A percentile compares a stretch with the other conserved stretches of the same genome.
phyloP scores from a whole-genome alignment of 1,140 invertebrate genomes.

The Cydia pomonella region DNA sequence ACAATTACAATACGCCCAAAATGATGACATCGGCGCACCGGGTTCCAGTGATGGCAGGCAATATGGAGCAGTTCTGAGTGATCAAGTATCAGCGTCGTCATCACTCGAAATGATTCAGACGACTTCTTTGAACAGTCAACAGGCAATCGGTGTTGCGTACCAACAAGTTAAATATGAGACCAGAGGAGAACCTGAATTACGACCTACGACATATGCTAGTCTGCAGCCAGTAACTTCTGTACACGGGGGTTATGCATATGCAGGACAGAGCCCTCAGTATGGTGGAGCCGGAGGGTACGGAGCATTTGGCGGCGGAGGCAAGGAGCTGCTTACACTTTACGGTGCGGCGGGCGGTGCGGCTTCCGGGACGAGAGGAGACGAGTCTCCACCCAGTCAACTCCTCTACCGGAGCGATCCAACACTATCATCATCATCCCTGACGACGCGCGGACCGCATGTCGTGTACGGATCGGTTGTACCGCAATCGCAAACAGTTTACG shows the following conservation, averaged over 20 bases:
- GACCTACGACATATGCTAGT: slow-evolving; percentile 73
- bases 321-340: slow-evolving; percentile 74
- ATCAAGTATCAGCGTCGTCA: slow-evolving; percentile 58
- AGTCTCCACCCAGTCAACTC: slow-evolving; percentile 72
- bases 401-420: slow-evolving; percentile 82
- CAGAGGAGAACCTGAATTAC: slow-evolving; percentile 62
- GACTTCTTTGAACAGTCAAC: slow-evolving; percentile 66
- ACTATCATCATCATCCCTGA: slow-evolving; percentile 80
- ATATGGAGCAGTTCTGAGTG: slow-evolving; percentile 59
- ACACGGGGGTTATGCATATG: slow-evolving; percentile 60
- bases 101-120: slow-evolving; percentile 76
- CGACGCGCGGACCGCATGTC: slow-evolving; percentile 66
- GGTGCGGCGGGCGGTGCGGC: slow-evolving; percentile 44
- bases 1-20: slow-evolving; percentile 54
- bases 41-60: slow-evolving; percentile 50
- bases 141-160: slow-evolving; percentile 71
- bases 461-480: slow-evolving; percentile 70
- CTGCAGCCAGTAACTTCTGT: slow-evolving; percentile 76
- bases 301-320: slow-evolving; percentile 57
- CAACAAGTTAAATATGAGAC: slow-evolving; percentile 77
- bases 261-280: slow-evolving; percentile 68
- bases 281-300: slow-evolving; percentile 54
- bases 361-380: slow-evolving; percentile 55
- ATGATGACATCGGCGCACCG: slow-evolving; percentile 41
- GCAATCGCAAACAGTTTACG: slow-evolving; percentile 72